These are phyloP conservation scores for Sanderia malayensis DNA, from an alignment of 30 jellyfish, hydroid and myxozoan species.

Conservation along the genomic window DNA sequence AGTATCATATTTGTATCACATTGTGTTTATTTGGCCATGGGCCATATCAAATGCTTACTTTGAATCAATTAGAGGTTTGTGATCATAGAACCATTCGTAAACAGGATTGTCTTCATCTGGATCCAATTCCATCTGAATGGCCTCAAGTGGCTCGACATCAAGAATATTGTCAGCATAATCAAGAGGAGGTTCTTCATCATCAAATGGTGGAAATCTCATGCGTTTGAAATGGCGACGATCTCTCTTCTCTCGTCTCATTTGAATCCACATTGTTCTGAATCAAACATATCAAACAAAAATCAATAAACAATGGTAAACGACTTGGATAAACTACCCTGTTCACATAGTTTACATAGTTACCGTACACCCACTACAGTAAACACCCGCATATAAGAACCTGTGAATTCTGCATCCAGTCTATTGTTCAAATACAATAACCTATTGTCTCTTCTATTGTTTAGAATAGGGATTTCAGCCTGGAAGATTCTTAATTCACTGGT, in stretches of 20 bases:
- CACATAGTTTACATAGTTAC: too few species aligned
- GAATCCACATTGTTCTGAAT: slow-evolving; percentile 97
- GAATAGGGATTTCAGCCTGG: too few species aligned
- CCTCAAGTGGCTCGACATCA: slow-evolving; percentile 98
- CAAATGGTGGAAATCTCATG: slow-evolving; percentile 99
- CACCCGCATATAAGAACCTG: too few species aligned
- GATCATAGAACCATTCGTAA: slow-evolving; percentile 97
- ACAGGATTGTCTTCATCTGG: slow-evolving; percentile 95
- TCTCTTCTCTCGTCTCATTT: slow-evolving; percentile 98
- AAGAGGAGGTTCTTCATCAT: slow-evolving; percentile 99
- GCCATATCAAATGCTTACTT: too few species aligned
- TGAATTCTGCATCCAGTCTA: too few species aligned
- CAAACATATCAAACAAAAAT: neutral
- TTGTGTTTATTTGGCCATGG: too few species aligned
- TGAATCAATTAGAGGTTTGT: slow-evolving; percentile 80
- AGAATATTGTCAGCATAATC: slow-evolving; percentile 98
- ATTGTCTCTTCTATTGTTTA: too few species aligned
- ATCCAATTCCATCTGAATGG: slow-evolving; percentile 95
- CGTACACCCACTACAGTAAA: too few species aligned
- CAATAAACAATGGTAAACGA: neutral
- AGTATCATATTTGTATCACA: too few species aligned
- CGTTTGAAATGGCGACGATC: slow-evolving; percentile 98
- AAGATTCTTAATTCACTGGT: too few species aligned
- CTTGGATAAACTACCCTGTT: too few species aligned
- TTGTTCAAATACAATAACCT: too few species aligned